Evolutionary conservation across 1,140 invertebrate species (phyloP).

Genomic region (Fopius arisanus): DNA sequence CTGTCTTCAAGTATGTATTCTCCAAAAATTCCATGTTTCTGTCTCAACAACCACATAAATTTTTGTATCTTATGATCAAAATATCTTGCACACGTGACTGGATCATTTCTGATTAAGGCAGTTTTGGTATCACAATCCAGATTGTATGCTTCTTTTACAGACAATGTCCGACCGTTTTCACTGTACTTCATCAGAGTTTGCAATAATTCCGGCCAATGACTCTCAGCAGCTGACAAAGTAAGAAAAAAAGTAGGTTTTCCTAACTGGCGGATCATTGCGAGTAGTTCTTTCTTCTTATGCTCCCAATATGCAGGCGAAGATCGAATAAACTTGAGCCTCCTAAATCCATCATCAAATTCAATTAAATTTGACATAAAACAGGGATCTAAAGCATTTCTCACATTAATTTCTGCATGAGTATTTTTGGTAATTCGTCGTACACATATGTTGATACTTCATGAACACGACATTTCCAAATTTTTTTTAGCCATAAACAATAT

Average conservation of each 20-base stretch:
- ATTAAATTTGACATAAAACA: background rate
- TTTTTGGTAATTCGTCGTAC: background rate
- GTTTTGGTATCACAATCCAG: background rate
- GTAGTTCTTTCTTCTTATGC: background rate
- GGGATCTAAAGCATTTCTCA: background rate
- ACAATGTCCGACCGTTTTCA: background rate
- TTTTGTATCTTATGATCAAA: background rate
- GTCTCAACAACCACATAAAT: background rate
- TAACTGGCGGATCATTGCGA: background rate
- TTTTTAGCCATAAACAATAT: background rate
- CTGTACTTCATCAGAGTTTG: background rate
- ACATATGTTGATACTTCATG: background rate
- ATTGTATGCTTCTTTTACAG: background rate
- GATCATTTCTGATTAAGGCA: background rate
- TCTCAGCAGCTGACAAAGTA: background rate
- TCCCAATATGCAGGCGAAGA: too few relatives aligned
- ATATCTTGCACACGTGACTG: too few relatives aligned
- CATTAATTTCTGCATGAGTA: background rate
- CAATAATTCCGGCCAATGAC: too few relatives aligned
- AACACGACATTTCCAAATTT: background rate
- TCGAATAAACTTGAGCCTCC: background rate
- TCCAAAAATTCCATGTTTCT: constrained; percentile 10
- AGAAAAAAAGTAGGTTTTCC: background rate
- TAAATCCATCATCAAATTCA: background rate
- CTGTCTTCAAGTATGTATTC: constrained; percentile 31